Conservation (phyloP, 1,140 invertebrate genomes). For the Cotesia vestalis region DNA sequence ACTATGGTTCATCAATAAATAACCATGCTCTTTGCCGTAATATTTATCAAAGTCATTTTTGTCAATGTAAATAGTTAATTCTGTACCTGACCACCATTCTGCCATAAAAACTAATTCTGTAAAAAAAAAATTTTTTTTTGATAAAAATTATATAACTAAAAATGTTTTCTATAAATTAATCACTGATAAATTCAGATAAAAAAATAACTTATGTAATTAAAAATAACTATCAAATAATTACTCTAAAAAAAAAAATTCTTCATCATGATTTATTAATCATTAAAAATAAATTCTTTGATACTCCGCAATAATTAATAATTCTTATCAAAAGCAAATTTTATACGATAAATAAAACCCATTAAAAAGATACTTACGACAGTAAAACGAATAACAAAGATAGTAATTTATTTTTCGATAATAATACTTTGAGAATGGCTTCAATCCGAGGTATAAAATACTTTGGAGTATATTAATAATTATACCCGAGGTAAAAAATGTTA, state of each 20-base stretch:
- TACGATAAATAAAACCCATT: slow-evolving; percentile 1
- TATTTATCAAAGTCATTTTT: slow-evolving; percentile 80
- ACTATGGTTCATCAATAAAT: slow-evolving; percentile 93
- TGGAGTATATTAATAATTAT: slow-evolving; percentile 87
- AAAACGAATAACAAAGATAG: slow-evolving; percentile 88
- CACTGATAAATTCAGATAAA: too few species aligned
- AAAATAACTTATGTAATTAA: too few species aligned
- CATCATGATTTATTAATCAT: too few species aligned
- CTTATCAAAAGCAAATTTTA: too few species aligned
- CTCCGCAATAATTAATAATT: too few species aligned
- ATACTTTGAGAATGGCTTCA: slow-evolving; percentile 78
- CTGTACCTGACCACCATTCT: slow-evolving; percentile 91
- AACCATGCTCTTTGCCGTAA: slow-evolving; percentile 88
- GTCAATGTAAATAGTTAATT: slow-evolving; percentile 79
- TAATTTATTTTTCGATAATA: slow-evolving; percentile 91
- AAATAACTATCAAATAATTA: too few species aligned
- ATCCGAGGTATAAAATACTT: slow-evolving; percentile 76
- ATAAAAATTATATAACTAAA: not conserved
- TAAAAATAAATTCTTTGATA: too few species aligned
- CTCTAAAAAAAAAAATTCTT: too few species aligned
- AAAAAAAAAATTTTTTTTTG: slow-evolving; percentile 43
- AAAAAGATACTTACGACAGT: slow-evolving; percentile 82
- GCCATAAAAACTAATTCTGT: slow-evolving; percentile 90
- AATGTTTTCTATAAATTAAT: not conserved
- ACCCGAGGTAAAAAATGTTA: slow-evolving; percentile 90